Conservation (phyloP, 2,797 vertebrate genomes). For the Psittacula derbiana region DNA sequence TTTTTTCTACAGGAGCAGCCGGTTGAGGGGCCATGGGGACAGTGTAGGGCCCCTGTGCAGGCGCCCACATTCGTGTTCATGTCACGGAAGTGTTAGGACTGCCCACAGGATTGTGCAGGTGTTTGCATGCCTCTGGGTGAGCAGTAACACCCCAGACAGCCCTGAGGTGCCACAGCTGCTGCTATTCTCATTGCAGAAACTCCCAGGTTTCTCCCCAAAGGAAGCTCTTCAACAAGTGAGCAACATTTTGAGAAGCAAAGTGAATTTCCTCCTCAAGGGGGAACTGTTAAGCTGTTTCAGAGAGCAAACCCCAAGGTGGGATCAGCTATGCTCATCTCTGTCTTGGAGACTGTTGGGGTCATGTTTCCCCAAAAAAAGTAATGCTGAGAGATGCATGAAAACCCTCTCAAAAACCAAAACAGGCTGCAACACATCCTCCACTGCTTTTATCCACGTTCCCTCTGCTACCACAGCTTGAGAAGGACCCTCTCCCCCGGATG, state of each 20-base stretch:
- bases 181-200: not conserved
- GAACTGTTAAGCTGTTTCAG: not conserved
- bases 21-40: no score
- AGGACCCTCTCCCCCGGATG: not conserved
- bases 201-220: not conserved
- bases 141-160: not conserved
- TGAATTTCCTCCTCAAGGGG: not conserved
- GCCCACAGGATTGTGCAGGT: not conserved
- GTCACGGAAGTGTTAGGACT: not conserved
- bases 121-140: not conserved
- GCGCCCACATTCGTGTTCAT: fast-evolving
- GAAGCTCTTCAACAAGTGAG: not conserved
- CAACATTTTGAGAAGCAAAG: not conserved
- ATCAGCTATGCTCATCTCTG: not conserved
- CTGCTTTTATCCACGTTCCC: not conserved
- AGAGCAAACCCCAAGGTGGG: not conserved
- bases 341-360: fast-evolving
- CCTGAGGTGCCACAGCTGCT: not conserved
- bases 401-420: not conserved
- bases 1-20: not conserved
- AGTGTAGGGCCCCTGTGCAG: no score
- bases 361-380: not conserved
- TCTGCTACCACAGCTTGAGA: not conserved
- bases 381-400: not conserved
- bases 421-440: not conserved